Base-by-base conservation (phyloP, 2,888 invertebrate species). In the Plebejus argus region DNA sequence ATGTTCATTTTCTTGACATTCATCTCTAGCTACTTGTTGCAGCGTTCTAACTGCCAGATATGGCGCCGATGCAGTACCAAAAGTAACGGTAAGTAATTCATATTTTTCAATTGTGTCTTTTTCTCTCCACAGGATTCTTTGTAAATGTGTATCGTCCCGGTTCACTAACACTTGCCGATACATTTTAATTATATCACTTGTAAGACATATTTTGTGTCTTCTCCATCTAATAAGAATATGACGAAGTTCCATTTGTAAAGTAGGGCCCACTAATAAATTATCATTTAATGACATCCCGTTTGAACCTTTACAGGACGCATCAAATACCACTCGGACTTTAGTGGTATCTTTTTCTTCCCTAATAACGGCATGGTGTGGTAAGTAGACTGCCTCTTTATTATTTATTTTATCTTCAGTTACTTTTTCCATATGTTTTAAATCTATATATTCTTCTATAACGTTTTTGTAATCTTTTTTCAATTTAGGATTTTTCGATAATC, bases 311-410 rank as follows among this genome's bases (percentile, higher is more conserved):
- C 56, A 56, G 0, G 82, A 83, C 5, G 80, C 82, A 76, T 83
- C 80, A 35, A 80, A 80, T 23, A 80, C 79, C 1, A 80, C 78
- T 15, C 77, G 66, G 6, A 79, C 75, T 70, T 81, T 80, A 5
- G 79, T 76, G 18, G 80, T 81, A 35, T 58, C 53, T 75, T 80
- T 81, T 39, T 80, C 80, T 12, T 81, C 76, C 45, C 80, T 77
- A 1, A 85, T 33, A 0, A 86, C 83, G 0, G 85, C 83, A 72
- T 84, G 85, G 53, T 86, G 84, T 6, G 85, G 85, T 70, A 84
- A 71, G 49, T 84, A 83, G 1, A 82, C 79, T 4, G 80, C 70
- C 49, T 39, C 15, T 39, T 76, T 77, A 8, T 79, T 77, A n/a
- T 66, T 79, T 23, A 76, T 10, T 49, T 12, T 76, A 18, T 79